Evolutionary conservation across 1,140 invertebrate species (phyloP).

Genomic region (Ostrea edulis): DNA sequence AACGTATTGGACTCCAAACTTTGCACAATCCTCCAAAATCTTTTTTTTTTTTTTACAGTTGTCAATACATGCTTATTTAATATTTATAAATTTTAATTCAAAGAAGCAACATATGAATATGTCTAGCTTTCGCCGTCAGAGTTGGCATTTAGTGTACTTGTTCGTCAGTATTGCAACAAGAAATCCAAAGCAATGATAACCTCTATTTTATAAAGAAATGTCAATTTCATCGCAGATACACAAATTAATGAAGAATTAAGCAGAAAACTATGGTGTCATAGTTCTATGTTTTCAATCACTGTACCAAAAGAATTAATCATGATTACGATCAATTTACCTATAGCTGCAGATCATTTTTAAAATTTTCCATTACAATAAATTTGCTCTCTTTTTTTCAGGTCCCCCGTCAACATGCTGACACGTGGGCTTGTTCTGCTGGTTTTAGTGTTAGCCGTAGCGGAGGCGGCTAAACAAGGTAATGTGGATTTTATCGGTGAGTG

Average conservation of each 20-base stretch:
- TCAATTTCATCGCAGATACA: too few species aligned
- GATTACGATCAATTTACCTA: neutral
- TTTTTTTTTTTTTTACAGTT: neutral
- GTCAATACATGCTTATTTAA: too few species aligned
- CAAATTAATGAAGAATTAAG: neutral
- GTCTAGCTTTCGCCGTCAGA: too few species aligned
- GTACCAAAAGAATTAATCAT: neutral
- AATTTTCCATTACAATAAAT: neutral
- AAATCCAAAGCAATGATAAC: too few species aligned
- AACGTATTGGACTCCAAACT: neutral
- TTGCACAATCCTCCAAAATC: neutral
- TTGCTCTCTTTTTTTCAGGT: neutral
- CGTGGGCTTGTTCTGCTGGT: conserved; percentile 22
- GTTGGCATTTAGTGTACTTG: too few species aligned
- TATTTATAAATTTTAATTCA: neutral
- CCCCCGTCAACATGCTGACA: conserved; percentile 5
- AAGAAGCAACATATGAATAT: neutral
- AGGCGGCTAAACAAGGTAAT: conserved; percentile 19
- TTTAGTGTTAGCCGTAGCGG: neutral
- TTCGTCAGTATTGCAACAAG: too few species aligned
- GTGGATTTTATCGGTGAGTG: conserved; percentile 28
- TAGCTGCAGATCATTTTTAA: neutral
- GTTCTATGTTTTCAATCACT: too few species aligned
- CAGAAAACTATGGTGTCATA: too few species aligned
- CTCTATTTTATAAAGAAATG: too few species aligned